A percentile compares a stretch with the other conserved stretches of the same genome.
Evolutionary conservation across 2,113 vertebrate species (phyloP).

Genomic region (Ammodytes dubius): DNA sequence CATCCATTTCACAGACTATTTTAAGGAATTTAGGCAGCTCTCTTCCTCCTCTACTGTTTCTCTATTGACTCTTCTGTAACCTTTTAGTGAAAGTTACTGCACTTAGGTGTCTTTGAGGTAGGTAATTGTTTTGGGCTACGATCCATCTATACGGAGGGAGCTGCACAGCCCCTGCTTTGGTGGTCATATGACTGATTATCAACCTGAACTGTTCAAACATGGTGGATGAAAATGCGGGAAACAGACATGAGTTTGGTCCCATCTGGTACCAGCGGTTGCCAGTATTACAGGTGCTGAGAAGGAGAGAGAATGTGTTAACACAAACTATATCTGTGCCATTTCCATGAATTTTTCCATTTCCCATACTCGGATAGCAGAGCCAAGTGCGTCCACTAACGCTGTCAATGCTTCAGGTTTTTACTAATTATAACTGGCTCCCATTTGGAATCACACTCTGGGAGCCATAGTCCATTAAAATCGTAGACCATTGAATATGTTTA

Average conservation of each 20-base stretch:
- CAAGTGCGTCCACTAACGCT: background rate
- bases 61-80: conserved; percentile 14
- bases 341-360: conserved; percentile 22
- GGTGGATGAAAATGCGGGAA: conserved; percentile 1
- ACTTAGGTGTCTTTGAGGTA: background rate
- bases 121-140: background rate
- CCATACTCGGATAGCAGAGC: background rate
- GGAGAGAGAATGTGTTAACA: no score
- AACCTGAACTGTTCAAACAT: background rate
- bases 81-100: conserved; percentile 14
- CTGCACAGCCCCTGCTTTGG: background rate
- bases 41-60: background rate
- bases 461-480: conserved; percentile 13
- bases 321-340: conserved; percentile 12
- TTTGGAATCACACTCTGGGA: conserved; percentile 6
- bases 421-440: conserved; percentile 13
- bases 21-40: conserved; percentile 32
- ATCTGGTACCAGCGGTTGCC: conserved; percentile 1
- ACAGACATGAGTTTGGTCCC: background rate
- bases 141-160: background rate
- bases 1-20: conserved; percentile 46
- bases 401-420: conserved; percentile 17
- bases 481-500: conserved; percentile 9
- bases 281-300: background rate
- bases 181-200: background rate